Evolutionary conservation across 92 coral and sea anemone genomes (phyloP), one percentile per base, ranked within the genome.

Genomic region (Epizoanthus illoricatus): DNA sequence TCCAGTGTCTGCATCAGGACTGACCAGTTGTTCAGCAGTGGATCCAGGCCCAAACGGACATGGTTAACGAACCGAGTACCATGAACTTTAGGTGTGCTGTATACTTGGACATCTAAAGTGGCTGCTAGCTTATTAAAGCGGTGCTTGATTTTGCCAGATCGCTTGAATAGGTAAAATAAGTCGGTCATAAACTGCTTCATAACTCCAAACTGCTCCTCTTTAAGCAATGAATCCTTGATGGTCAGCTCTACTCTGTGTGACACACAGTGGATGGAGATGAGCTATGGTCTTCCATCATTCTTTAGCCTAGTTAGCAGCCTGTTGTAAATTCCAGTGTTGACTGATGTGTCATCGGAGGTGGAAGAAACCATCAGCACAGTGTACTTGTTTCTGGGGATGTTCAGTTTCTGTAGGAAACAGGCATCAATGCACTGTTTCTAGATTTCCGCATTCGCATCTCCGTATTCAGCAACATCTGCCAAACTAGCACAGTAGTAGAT

Each of bases 291-390:
- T 23, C 69, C 69, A 81, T 81, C 43, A 59, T 47, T 23, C 79
- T 72, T 83, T 58, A 83, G 36, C 57, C 75, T 76, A 6, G 86
- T 83, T 18, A 83, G 86, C 20, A 83, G 80, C 13, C 86, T 80
- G 60, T 62, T 73, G 54, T 83, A 83, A 47, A 47, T 47, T 47
- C 54, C 54, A 5, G 54, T 2, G 54, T 2, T 47, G 7, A 47
- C 7, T 5, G 54, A 47, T 47, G 3, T 75, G 56, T 73, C 84
- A 52, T 80, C 84, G 5, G 84, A 61, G 66, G 75, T 80, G 28
- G 65, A 17, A 52, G 75, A 67, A 55, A 81, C 85, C 24, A 81
- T 47, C 60, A 49, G 68, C 75, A 74, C 75, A 45, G 19, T 43
- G 58, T 66, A 81, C 18, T 23, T 54, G 68, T 81, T 64, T 12